Percentiles rank a stretch among this genome's conserved stretches.
Evolutionary conservation across 2,113 vertebrate genomes (phyloP).

Genomic region (Psittacula cyanocephala): DNA sequence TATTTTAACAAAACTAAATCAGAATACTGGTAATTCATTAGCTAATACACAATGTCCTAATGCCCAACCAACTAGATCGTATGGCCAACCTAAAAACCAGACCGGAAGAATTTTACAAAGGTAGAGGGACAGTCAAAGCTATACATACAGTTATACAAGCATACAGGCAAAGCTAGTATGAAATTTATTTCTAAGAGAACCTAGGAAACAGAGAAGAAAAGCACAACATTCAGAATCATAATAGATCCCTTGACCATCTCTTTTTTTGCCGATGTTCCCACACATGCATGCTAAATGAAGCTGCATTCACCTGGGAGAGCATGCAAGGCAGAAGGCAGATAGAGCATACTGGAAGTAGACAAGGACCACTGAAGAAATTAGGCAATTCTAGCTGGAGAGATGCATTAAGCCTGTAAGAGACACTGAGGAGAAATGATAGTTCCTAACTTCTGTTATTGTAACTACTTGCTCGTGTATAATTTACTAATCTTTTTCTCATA

Average conservation of each 20-base stretch:
- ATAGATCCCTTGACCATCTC: background rate
- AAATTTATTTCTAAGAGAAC: background rate
- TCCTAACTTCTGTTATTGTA: constrained; percentile 37
- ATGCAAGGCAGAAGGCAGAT: background rate
- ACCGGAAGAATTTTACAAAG: background rate
- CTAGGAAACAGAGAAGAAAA: background rate
- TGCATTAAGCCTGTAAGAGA: background rate
- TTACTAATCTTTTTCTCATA: constrained; percentile 1
- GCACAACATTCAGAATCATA: background rate
- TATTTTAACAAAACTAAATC: background rate
- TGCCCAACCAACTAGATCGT: background rate
- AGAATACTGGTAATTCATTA: background rate
- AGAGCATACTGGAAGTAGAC: background rate
- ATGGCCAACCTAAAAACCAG: background rate
- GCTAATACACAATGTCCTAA: background rate
- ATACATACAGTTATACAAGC: background rate
- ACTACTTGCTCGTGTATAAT: constrained; percentile 24
- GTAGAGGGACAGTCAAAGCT: background rate
- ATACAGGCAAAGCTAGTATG: background rate
- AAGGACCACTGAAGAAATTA: background rate
- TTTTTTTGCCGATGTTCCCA: background rate
- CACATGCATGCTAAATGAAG: rapidly evolving
- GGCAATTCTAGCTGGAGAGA: background rate
- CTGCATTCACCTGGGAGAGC: background rate
- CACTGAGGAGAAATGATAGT: background rate